Evolutionary conservation across 2,797 vertebrate species (phyloP), one percentile per base, ranked within the genome.

Genomic region (Pygocentrus nattereri): DNA sequence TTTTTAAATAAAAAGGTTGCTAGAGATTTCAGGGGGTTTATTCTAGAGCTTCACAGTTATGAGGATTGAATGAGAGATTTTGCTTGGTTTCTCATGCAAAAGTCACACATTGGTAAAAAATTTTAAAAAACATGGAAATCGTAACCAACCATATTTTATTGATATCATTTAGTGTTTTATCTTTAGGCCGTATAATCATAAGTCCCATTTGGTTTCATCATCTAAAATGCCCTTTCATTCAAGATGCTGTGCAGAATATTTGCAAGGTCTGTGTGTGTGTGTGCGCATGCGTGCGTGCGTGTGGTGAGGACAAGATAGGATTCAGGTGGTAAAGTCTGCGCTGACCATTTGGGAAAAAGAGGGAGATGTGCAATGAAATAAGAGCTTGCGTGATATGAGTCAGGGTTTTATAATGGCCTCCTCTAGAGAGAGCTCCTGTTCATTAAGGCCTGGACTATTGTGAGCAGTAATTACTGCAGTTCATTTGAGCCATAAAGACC

Each of bases 401-500:
- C 68, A 81, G 68, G 62, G 21, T 67, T 84, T 83, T 44, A 70
- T 87, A 88, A 86, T 85, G 85, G 49, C 71, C 54, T 80, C 64
- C 64, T 85, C 70, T 76, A 86, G 85, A 85, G 79, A 65, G 75
- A 82, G 72, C 62, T 68, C 77, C 76, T 85, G 82, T 86, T 86
- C 83, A 88, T 86, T 88, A 84, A 67, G 79, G 70, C 65, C 3
- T 13, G 64, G 68, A 59, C 83, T 80, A 78, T 85, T 83, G 85
- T 78, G 71, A 83, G 70, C 11, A 52, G 79, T 85, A 86, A 86
- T 88, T 88, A 82, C 78, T 44, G 76, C 79, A 85, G 73, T 80
- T 83, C 79, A 80, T 86, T 81, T 80, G 81, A 80, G 79, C 71
- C 78, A 76, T 85, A 81, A 88, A 86, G 74, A 83, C 83, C 83